Evolutionary conservation across 1,140 invertebrate genomes (phyloP).

Genomic region (Sitophilus oryzae): DNA sequence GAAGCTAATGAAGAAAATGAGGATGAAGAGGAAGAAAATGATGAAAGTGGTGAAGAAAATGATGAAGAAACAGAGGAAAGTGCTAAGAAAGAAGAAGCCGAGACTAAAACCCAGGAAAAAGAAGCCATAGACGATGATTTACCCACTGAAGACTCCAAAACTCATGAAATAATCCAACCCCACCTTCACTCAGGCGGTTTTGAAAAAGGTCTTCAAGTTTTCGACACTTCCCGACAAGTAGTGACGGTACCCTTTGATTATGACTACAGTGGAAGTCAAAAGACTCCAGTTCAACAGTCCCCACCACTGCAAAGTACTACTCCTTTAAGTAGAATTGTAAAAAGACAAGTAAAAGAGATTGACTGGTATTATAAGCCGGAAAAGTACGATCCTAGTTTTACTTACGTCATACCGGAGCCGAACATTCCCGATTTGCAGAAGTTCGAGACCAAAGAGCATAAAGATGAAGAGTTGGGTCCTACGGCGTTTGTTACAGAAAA

Average conservation of each 20-base stretch:
- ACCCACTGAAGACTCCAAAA: slow-evolving; percentile 11
- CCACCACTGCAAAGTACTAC: background rate
- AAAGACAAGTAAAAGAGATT: background rate
- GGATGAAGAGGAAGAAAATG: slow-evolving; percentile 4
- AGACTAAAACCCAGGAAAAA: slow-evolving; percentile 4
- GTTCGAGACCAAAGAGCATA: slow-evolving; percentile 21
- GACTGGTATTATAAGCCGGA: slow-evolving; percentile 22
- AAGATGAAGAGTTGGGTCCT: slow-evolving; percentile 23
- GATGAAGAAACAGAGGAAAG: slow-evolving; percentile 19
- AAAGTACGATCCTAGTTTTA: slow-evolving; percentile 21
- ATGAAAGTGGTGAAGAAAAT: background rate
- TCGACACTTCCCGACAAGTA: slow-evolving; percentile 22
- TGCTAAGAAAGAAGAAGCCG: slow-evolving; percentile 1
- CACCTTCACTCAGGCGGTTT: slow-evolving; percentile 21
- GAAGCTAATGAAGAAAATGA: slow-evolving; percentile 13
- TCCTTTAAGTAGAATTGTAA: slow-evolving; percentile 9
- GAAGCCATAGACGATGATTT: slow-evolving; percentile 15
- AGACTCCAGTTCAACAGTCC: background rate
- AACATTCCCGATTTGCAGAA: slow-evolving; percentile 10
- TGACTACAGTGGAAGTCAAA: slow-evolving; percentile 26
- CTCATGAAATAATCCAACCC: slow-evolving; percentile 20
- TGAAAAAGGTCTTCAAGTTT: slow-evolving; percentile 9
- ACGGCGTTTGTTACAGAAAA: slow-evolving; percentile 19
- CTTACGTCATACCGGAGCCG: slow-evolving; percentile 23
- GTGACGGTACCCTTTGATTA: slow-evolving; percentile 26